Conservation (phyloP, 2,888 invertebrate genomes). For the Chalcosyrphus nemorum region DNA sequence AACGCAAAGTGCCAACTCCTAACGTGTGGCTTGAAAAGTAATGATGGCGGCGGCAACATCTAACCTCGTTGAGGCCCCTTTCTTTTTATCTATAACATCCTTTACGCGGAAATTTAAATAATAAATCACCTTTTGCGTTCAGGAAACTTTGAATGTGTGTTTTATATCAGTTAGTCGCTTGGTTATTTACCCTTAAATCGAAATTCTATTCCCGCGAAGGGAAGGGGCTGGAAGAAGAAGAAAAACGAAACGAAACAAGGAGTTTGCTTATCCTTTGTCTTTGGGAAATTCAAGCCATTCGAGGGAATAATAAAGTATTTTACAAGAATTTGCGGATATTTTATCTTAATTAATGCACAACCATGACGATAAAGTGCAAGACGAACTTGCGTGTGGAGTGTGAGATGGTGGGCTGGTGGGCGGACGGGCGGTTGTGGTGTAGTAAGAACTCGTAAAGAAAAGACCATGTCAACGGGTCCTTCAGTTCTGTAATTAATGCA, state of each 20-base stretch:
- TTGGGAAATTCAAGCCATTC: constrained; percentile 14
- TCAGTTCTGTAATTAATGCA: constrained; percentile 64
- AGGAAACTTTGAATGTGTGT: constrained; percentile 36
- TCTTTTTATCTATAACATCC: not conserved
- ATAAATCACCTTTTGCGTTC: constrained; percentile 67
- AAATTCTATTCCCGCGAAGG: not conserved
- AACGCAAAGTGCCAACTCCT: constrained; percentile 30
- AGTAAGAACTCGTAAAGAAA: no score
- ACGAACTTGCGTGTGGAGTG: not conserved
- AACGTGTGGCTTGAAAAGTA: constrained; percentile 21
- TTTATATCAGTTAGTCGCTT: constrained; percentile 25
- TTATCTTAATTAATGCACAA: constrained; percentile 56
- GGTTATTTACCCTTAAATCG: constrained; percentile 34
- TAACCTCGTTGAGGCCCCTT: constrained; percentile 19
- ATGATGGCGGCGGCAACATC: constrained; percentile 32
- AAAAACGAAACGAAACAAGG: no score
- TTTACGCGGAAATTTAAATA: constrained; percentile 45
- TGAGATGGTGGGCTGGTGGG: no score
- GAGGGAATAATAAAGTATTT: constrained; percentile 43
- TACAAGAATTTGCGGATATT: constrained; percentile 45
- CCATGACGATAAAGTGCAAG: constrained; percentile 40
- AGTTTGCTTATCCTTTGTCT: constrained; percentile 14
- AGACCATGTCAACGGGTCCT: constrained; percentile 60
- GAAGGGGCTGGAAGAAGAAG: no score
- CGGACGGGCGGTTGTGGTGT: no score